These are phyloP conservation scores for Sinocyclocheilus anshuiensis DNA, from an alignment of 2,113 vertebrate genomes.

Conservation along the genomic window DNA sequence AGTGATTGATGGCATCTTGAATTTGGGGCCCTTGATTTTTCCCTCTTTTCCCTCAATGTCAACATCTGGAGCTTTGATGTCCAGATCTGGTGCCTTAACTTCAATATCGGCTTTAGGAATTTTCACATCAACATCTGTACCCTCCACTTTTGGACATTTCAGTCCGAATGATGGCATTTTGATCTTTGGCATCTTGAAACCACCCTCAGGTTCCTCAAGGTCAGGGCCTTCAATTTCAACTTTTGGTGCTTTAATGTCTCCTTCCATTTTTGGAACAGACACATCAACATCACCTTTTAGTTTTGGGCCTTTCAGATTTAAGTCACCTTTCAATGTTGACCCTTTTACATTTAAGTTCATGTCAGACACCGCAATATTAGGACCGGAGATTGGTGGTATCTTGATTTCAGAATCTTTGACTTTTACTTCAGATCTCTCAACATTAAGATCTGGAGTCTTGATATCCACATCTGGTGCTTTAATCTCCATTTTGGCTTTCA, in stretches of 20 bases:
- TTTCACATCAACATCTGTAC: neutral
- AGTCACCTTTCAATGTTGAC: slow-evolving; percentile 57
- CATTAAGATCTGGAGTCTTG: slow-evolving; percentile 54
- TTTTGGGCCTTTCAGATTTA: neutral
- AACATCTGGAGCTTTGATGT: neutral
- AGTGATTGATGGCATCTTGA: neutral
- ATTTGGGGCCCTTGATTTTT: neutral
- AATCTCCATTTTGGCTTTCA: slow-evolving; percentile 36
- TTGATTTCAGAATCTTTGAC: slow-evolving; percentile 36
- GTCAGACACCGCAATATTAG: slow-evolving; percentile 67
- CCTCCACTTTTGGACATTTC: neutral
- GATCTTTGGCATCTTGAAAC: neutral
- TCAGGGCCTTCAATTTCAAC: neutral
- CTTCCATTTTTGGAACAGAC: neutral
- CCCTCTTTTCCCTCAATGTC: neutral
- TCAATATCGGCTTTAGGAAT: neutral
- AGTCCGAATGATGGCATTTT: neutral
- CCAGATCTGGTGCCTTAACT: neutral
- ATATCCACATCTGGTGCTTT: slow-evolving; percentile 58
- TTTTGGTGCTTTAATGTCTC: neutral
- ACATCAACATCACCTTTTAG: neutral
- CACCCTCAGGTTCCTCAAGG: neutral
- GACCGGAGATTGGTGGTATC: slow-evolving; percentile 68
- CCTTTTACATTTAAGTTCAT: slow-evolving; percentile 58
- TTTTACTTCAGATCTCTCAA: slow-evolving; percentile 53